phyloP scores from a whole-genome alignment of 2,888 invertebrate genomes.

The Drosophila nr. medialis region DNA sequence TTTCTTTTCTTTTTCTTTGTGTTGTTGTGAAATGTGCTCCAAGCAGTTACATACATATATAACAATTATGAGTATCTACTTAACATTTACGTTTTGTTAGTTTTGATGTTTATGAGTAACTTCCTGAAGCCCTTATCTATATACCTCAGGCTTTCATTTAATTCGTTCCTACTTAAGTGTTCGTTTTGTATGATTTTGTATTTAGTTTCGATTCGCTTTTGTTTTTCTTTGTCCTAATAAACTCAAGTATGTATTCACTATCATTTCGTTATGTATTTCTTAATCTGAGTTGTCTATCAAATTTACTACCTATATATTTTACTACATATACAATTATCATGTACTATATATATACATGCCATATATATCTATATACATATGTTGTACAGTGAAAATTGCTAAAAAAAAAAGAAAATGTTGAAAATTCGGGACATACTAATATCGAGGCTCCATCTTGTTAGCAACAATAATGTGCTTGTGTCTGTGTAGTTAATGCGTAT shows the following conservation, averaged over 20 bases:
- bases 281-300: slow-evolving; percentile 55
- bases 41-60: slow-evolving; percentile 69
- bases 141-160: slow-evolving; percentile 72
- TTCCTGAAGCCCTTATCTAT: slow-evolving; percentile 50
- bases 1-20: slow-evolving; percentile 65
- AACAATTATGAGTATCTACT: slow-evolving; percentile 73
- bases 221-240: slow-evolving; percentile 26
- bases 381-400: slow-evolving; percentile 68
- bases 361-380: slow-evolving; percentile 68
- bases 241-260: slow-evolving; percentile 36
- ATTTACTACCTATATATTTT: slow-evolving; percentile 47
- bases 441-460: slow-evolving; percentile 56
- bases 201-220: slow-evolving; percentile 49
- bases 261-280: slow-evolving; percentile 36
- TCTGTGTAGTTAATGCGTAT: slow-evolving; percentile 73
- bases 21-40: slow-evolving; percentile 76
- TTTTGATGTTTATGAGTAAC: slow-evolving; percentile 71
- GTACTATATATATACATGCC: slow-evolving; percentile 70
- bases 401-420: slow-evolving; percentile 10
- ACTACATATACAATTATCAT: slow-evolving; percentile 57
- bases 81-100: slow-evolving; percentile 66
- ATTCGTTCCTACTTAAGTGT: slow-evolving; percentile 56
- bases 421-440: slow-evolving; percentile 24
- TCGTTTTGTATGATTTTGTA: slow-evolving; percentile 39
- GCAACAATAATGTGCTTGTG: slow-evolving; percentile 71